Percentiles rank a stretch among this genome's conserved stretches.
Conservation (phyloP, 2,113 vertebrate genomes). For the Chaenogobius annularis region DNA sequence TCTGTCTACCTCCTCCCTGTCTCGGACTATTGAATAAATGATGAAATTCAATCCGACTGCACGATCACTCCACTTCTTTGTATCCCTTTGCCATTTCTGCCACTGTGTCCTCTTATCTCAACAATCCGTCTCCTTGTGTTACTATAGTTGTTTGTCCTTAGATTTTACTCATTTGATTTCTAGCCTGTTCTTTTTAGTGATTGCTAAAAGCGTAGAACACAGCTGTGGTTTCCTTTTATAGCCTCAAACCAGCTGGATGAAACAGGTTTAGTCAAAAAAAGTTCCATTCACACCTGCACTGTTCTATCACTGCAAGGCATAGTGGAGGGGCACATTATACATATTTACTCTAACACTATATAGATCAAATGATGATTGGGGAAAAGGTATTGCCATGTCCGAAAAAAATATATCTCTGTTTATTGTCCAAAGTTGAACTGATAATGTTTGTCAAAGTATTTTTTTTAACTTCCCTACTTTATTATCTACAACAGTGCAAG, state of each 20-base stretch:
- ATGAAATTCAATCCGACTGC: conserved; percentile 53
- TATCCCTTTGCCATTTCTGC: conserved; percentile 39
- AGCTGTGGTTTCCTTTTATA: conserved; percentile 1
- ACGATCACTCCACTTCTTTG: conserved; percentile 45
- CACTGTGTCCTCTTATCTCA: conserved; percentile 32
- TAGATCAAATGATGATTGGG: no score
- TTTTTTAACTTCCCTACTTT: no score
- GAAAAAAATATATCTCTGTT: no score
- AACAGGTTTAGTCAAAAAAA: neutral
- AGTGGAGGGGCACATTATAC: no score
- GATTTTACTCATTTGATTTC: conserved; percentile 12
- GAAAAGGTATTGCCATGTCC: no score
- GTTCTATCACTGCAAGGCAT: neutral
- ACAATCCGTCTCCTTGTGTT: conserved; percentile 3
- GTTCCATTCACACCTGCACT: neutral
- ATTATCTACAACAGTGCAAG: no score
- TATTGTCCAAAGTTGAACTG: no score
- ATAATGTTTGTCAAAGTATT: no score
- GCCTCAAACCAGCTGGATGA: neutral
- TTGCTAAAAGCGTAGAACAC: neutral
- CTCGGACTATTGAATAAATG: conserved; percentile 61
- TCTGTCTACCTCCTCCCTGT: conserved; percentile 34
- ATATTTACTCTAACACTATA: no score
- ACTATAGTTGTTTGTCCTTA: conserved; percentile 20
- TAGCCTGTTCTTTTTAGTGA: conserved; percentile 1